Percentiles rank a stretch among this genome's conserved stretches.
Evolutionary conservation across 2,113 vertebrate genomes (phyloP).

Genomic region (Galeopterus variegatus): DNA sequence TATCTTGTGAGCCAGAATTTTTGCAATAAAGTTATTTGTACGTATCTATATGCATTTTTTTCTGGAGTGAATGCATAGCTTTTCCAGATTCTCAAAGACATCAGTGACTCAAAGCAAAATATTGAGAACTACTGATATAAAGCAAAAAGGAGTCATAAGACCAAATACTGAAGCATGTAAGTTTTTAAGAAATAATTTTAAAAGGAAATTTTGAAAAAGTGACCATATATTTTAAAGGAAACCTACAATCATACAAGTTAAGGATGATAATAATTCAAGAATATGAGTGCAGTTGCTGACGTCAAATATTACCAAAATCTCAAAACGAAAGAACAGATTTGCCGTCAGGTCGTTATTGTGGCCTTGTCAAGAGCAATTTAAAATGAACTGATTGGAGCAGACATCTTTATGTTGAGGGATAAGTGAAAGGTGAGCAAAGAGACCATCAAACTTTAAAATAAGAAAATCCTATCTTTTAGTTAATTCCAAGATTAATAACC

Average conservation of each 20-base stretch:
- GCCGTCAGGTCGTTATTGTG: neutral
- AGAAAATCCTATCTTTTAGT: neutral
- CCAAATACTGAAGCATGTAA: neutral
- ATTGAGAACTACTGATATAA: neutral
- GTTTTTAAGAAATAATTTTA: conserved; percentile 28
- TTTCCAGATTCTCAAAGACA: conserved; percentile 31
- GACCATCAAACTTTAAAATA: neutral
- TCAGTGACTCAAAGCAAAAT: neutral
- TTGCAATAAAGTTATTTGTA: neutral
- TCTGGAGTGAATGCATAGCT: neutral
- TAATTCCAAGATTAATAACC: conserved; percentile 35
- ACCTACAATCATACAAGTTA: neutral
- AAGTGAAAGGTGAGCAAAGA: neutral
- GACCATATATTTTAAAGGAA: conserved; percentile 16
- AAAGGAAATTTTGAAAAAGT: neutral
- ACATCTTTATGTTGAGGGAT: neutral
- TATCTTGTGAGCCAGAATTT: neutral
- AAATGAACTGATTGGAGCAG: neutral
- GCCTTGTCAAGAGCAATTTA: neutral
- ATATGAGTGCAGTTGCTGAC: neutral
- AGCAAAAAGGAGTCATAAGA: neutral
- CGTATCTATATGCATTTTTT: neutral
- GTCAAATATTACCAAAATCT: neutral
- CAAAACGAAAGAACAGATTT: conserved; percentile 18
- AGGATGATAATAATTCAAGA: neutral